A percentile compares a stretch with the other conserved stretches of the same genome.
These are phyloP conservation scores for Lagria hirta DNA, from an alignment of 2,888 invertebrate species.

Conservation along the genomic window DNA sequence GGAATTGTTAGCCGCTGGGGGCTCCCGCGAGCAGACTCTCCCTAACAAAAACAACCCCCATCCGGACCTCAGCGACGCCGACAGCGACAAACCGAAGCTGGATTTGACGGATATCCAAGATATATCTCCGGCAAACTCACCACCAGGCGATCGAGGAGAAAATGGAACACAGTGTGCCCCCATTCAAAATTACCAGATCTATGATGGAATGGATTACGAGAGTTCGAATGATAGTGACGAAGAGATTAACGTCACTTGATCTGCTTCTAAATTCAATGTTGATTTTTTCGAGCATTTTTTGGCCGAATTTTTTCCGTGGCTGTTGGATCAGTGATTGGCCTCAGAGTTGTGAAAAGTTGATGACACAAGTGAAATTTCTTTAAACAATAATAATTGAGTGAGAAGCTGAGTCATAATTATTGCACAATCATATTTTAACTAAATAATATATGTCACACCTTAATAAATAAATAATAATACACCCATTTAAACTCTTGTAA, in stretches of 20 bases:
- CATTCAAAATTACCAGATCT: conserved; percentile 44
- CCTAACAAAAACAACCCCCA: conserved; percentile 97
- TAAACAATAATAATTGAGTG: conserved; percentile 11
- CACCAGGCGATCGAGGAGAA: conserved; percentile 40
- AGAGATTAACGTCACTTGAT: conserved; percentile 88
- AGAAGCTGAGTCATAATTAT: conserved; percentile 8
- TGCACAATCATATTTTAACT: conserved; percentile 25
- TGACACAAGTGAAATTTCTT: neutral
- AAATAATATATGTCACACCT: conserved; percentile 9
- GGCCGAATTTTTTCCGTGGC: neutral
- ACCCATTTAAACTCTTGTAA: conserved; percentile 15
- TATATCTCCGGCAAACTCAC: conserved; percentile 56
- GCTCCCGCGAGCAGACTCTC: conserved; percentile 90
- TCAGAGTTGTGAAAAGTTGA: too few species aligned
- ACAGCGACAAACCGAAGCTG: conserved; percentile 74
- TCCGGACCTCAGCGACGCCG: conserved; percentile 89
- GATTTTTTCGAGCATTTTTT: conserved; percentile 4
- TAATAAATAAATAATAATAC: conserved; percentile 7
- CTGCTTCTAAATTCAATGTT: conserved; percentile 5
- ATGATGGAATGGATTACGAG: conserved; percentile 57
- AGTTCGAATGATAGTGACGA: conserved; percentile 70
- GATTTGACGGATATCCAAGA: conserved; percentile 62
- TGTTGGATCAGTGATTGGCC: too few species aligned
- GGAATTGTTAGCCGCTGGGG: conserved; percentile 89
- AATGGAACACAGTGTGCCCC: conserved; percentile 29